Percentiles rank a stretch among this genome's conserved stretches.
Evolutionary conservation across 2,113 vertebrate species (phyloP).

Genomic region (Recurvirostra avosetta): DNA sequence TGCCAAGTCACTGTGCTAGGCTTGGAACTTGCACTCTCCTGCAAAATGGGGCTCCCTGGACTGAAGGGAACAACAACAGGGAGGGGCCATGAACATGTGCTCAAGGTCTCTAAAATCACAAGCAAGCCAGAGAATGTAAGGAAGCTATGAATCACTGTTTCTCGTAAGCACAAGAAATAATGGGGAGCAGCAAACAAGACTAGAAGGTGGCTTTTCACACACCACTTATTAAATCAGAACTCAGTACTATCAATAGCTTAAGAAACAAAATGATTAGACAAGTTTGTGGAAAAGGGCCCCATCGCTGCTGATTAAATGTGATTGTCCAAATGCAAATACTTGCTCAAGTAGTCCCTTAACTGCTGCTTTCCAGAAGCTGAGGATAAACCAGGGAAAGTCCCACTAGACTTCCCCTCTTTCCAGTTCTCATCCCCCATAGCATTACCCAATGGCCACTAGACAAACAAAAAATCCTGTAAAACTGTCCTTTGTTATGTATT

Average conservation of each 20-base stretch:
- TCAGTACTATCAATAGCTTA: neutral
- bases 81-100: neutral
- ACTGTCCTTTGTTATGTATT: neutral
- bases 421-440: neutral
- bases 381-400: neutral
- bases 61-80: neutral
- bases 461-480: neutral
- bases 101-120: constrained; percentile 1
- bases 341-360: neutral
- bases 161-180: neutral
- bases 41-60: neutral
- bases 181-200: neutral
- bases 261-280: neutral
- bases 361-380: neutral
- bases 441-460: neutral
- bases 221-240: neutral
- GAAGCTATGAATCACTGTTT: constrained; percentile 13
- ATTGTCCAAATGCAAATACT: neutral
- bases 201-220: neutral
- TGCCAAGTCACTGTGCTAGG: neutral
- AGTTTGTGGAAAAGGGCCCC: neutral
- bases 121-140: neutral
- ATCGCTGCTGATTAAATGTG: neutral
- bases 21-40: neutral
- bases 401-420: neutral